Conservation (phyloP, 2,113 vertebrate genomes). For the Siphamia tubifer region DNA sequence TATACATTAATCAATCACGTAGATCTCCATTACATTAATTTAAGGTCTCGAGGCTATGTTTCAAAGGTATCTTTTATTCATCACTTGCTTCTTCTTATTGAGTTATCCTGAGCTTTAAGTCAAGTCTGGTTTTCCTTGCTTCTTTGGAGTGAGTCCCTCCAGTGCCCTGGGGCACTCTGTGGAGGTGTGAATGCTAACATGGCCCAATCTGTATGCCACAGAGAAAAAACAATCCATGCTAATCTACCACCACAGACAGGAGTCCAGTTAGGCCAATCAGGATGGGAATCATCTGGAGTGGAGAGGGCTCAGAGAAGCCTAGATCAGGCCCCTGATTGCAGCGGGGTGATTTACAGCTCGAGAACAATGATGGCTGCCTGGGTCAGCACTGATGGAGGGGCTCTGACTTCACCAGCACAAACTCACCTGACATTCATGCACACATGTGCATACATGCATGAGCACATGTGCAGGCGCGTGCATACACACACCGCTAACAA, state of each 20-base stretch:
- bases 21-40: background rate
- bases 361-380: slow-evolving; percentile 77
- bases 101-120: slow-evolving; percentile 13
- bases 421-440: slow-evolving; percentile 59
- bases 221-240: slow-evolving; percentile 81
- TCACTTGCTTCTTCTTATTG: background rate
- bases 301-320: slow-evolving; percentile 71
- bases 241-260: slow-evolving; percentile 78
- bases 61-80: background rate
- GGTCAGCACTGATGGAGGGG: slow-evolving; percentile 72
- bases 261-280: slow-evolving; percentile 84
- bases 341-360: slow-evolving; percentile 77
- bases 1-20: no score
- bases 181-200: slow-evolving; percentile 71
- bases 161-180: background rate
- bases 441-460: slow-evolving; percentile 47
- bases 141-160: background rate
- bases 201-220: slow-evolving; percentile 71
- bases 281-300: slow-evolving; percentile 79
- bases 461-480: background rate
- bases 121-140: slow-evolving; percentile 11
- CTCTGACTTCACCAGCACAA: slow-evolving; percentile 39
- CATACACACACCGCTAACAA: background rate
- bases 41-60: background rate
- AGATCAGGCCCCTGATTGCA: slow-evolving; percentile 78